These are phyloP conservation scores for Beris chalybata DNA, from an alignment of 2,888 invertebrate genomes.

Conservation along the genomic window DNA sequence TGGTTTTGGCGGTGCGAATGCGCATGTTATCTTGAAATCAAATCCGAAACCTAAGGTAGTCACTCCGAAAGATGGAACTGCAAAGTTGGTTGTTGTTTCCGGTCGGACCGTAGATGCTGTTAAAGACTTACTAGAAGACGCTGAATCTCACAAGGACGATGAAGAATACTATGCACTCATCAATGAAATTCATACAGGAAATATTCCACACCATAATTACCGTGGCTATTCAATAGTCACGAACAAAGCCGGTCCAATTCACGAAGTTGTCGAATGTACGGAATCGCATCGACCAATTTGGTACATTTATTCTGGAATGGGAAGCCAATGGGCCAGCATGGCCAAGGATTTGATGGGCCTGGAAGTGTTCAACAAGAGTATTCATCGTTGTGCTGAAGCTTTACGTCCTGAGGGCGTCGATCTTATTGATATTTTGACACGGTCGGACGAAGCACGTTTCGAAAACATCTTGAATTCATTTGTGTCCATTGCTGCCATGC, in stretches of 20 bases:
- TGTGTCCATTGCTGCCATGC: conserved; percentile 92
- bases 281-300: conserved; percentile 80
- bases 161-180: conserved; percentile 76
- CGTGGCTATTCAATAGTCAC: conserved; percentile 81
- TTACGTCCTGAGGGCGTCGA: conserved; percentile 80
- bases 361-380: conserved; percentile 77
- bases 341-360: conserved; percentile 81
- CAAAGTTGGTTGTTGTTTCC: conserved; percentile 74
- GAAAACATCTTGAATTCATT: conserved; percentile 89
- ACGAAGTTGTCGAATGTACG: conserved; percentile 59
- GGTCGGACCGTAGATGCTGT: conserved; percentile 86
- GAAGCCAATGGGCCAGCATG: conserved; percentile 97
- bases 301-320: conserved; percentile 98
- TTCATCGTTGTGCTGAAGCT: conserved; percentile 74
- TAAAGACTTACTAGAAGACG: conserved; percentile 65
- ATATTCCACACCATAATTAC: conserved; percentile 75
- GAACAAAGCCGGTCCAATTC: conserved; percentile 53
- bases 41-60: conserved; percentile 70
- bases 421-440: conserved; percentile 75
- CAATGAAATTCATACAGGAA: conserved; percentile 70
- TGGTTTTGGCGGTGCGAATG: conserved; percentile 97
- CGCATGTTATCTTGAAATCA: conserved; percentile 84
- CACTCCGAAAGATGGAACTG: conserved; percentile 61
- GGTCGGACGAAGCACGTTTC: conserved; percentile 75
- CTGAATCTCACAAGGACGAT: conserved; percentile 64